Percentiles rank a stretch among this genome's conserved stretches.
phyloP scores from a whole-genome alignment of 2,888 invertebrate species.

The Mystacides longicornis region DNA sequence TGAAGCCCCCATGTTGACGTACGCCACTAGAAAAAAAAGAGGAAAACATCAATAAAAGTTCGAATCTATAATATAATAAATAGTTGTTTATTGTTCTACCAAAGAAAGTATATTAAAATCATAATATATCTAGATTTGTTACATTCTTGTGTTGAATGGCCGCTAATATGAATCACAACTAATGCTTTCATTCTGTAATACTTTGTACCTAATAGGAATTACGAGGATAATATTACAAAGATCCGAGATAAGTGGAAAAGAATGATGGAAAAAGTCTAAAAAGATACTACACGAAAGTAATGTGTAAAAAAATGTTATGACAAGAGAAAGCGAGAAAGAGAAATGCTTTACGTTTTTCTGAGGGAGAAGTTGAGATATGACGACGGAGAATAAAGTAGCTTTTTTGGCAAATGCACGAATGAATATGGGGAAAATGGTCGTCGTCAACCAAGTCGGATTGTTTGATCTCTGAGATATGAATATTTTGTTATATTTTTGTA shows the following conservation, averaged over 20 bases:
- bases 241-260: background rate
- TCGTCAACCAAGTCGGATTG: too few species aligned
- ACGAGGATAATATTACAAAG: background rate
- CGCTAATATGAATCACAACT: constrained; percentile 10
- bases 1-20: constrained; percentile 88
- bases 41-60: too few species aligned
- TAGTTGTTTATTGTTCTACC: too few species aligned
- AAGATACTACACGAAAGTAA: background rate
- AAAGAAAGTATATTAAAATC: too few species aligned
- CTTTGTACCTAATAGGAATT: background rate
- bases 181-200: constrained; percentile 14
- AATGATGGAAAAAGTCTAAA: background rate
- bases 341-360: background rate
- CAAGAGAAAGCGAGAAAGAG: background rate
- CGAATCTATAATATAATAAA: too few species aligned
- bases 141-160: too few species aligned
- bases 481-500: too few species aligned
- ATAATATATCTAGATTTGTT: too few species aligned
- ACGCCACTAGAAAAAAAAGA: too few species aligned
- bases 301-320: background rate
- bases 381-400: background rate
- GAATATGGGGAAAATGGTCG: too few species aligned
- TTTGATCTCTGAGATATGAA: too few species aligned
- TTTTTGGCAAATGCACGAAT: background rate
- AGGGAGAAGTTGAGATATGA: background rate